Conservation (phyloP, 2,113 vertebrate species). For the Dryoscopus gambensis region DNA sequence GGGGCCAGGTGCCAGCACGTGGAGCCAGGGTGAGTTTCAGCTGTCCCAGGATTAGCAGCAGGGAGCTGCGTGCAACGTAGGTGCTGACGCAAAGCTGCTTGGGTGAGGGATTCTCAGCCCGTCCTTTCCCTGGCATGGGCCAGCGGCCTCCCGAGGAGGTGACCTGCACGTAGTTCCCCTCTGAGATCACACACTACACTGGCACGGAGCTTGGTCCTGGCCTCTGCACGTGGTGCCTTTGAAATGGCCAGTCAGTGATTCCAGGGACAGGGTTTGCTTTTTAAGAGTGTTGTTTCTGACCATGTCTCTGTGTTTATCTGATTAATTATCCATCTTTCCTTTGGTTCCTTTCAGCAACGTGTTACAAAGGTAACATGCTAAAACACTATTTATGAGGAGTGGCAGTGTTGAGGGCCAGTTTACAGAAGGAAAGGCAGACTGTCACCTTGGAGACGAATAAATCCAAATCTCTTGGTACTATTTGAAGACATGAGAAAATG, state of each 20-base stretch:
- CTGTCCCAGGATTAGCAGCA: neutral
- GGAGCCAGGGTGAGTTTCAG: neutral
- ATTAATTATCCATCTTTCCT: neutral
- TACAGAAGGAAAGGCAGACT: neutral
- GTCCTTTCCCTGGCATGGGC: neutral
- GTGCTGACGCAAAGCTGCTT: neutral
- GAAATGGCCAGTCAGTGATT: neutral
- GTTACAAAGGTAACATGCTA: neutral
- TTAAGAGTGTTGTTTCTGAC: neutral
- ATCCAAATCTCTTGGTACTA: neutral
- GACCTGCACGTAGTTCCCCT: neutral
- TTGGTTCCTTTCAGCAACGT: neutral
- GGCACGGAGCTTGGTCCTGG: neutral
- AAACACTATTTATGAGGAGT: neutral
- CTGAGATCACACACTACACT: neutral
- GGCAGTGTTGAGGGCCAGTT: fast-evolving
- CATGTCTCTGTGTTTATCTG: neutral
- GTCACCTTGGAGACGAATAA: neutral
- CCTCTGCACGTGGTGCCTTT: neutral
- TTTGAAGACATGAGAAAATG: neutral
- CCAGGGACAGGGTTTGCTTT: neutral
- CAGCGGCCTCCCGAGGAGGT: neutral
- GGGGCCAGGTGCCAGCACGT: neutral
- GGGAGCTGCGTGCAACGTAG: neutral
- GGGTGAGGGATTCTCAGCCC: neutral